These are phyloP conservation scores for Heliothis peltigera DNA, from an alignment of 2,888 invertebrate genomes.

Conservation along the genomic window DNA sequence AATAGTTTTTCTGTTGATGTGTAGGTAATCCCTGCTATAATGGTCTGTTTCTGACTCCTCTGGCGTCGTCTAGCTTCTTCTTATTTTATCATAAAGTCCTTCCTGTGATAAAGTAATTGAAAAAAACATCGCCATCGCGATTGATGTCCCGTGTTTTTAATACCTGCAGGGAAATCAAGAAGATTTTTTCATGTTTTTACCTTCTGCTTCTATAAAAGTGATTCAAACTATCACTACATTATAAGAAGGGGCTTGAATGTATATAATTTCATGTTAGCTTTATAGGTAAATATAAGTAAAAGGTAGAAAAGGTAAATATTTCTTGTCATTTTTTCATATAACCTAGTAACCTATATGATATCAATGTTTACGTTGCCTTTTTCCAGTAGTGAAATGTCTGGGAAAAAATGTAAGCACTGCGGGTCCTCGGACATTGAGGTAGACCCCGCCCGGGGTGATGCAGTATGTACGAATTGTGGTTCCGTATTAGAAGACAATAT, in stretches of 20 bases:
- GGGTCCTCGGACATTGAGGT: slow-evolving; percentile 98
- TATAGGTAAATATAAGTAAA: slow-evolving; percentile 7
- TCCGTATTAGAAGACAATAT: slow-evolving; percentile 98
- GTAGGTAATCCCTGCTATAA: neutral
- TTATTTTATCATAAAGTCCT: neutral
- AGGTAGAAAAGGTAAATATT: slow-evolving; percentile 4
- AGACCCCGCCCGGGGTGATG: slow-evolving; percentile 98
- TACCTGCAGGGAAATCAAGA: neutral
- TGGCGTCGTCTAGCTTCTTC: neutral
- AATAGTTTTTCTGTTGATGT: neutral
- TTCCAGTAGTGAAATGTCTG: slow-evolving; percentile 82
- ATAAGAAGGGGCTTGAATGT: neutral
- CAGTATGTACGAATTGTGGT: slow-evolving; percentile 98
- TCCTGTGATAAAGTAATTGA: neutral
- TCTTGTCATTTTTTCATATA: slow-evolving; percentile 10
- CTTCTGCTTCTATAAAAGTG: neutral
- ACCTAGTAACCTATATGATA: slow-evolving; percentile 54
- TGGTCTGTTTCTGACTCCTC: neutral
- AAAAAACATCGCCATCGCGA: neutral
- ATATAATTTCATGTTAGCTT: neutral
- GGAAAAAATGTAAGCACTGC: slow-evolving; percentile 96
- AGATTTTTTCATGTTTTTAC: slow-evolving; percentile 1
- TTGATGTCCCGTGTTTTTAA: neutral
- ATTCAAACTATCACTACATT: neutral
- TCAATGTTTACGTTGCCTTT: slow-evolving; percentile 40